Percentiles rank a stretch among this genome's conserved stretches.
Evolutionary conservation across 2,797 vertebrate genomes (phyloP).

Genomic region (Amblyraja radiata): DNA sequence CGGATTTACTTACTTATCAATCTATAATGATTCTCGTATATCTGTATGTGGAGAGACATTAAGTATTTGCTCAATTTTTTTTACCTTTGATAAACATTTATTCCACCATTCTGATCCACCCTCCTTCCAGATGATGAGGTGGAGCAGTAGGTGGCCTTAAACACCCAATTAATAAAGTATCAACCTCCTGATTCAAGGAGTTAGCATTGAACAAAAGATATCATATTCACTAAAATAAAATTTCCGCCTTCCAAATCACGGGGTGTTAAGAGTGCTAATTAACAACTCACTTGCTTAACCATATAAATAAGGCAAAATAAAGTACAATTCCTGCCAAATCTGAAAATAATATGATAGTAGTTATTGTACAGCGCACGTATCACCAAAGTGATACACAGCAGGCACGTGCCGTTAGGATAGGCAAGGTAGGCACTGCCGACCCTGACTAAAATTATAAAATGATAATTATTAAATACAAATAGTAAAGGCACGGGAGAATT

Average conservation of each 20-base stretch:
- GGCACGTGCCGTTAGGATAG: too few relatives aligned
- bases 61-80: background rate
- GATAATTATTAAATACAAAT: too few relatives aligned
- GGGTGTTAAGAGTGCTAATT: background rate
- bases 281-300: background rate
- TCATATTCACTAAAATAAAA: background rate
- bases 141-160: background rate
- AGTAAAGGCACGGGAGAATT: too few relatives aligned
- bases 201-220: slow-evolving; percentile 5
- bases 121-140: background rate
- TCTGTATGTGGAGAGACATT: background rate
- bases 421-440: too few relatives aligned
- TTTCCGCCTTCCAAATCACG: background rate
- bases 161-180: slow-evolving; percentile 5
- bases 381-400: too few relatives aligned
- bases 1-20: background rate
- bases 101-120: too few relatives aligned
- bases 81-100: background rate
- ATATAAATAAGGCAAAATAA: background rate
- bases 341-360: background rate
- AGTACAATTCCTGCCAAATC: background rate
- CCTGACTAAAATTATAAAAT: too few relatives aligned
- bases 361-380: too few relatives aligned
- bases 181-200: background rate
- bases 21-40: background rate